Evolutionary conservation across 2,888 invertebrate genomes (phyloP), one percentile per base, ranked within the genome.

Genomic region (Aethes cnicana): DNA sequence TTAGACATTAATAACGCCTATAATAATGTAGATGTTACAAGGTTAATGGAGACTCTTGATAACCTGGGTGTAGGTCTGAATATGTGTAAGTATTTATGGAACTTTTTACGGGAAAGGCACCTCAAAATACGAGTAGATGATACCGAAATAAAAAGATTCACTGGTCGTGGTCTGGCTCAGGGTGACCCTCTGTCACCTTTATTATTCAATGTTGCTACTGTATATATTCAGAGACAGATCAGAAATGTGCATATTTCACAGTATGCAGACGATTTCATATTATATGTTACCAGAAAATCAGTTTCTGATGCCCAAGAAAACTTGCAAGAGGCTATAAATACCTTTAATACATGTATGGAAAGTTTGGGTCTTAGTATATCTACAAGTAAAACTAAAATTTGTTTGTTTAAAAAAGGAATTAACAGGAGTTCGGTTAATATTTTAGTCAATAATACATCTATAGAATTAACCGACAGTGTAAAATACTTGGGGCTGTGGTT

Each of bases 401-500:
- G 49, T 54, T 3, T 57, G 12, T 53, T 57, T 47, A 46, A 28
- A 17, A 53, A 32, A 14, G 46, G 46, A 4, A 23, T 18, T 3
- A 9, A 9, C 7, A 30, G 30, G n/a, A 11, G 36, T 5, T 11
- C 25, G 7, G 8, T 47, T 18, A 26, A 36, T 7, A n/a, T 54
- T 18, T 23, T 14, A 12, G 21, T 57, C 4, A 36, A 50, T 30
- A 25, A 39, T 16, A 30, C 4, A 0, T 2, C 2, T 6, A 12
- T 54, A 7, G 35, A 55, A 11, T 9, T n/a, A 1, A 43, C 47
- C 6, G 18, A 46, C 5, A 20, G 4, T 7, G 33, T 54, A 4
- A 58, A 50, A 44, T 53, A 54, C 30, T 32, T 58, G n/a, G 58
- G 56, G 7, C 1, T 55, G 8, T 54, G 48, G 47, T 6, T 55